Evolutionary conservation across 2,113 vertebrate species (phyloP), one percentile per base, ranked within the genome.

Genomic region (Acanthochromis polyacanthus): DNA sequence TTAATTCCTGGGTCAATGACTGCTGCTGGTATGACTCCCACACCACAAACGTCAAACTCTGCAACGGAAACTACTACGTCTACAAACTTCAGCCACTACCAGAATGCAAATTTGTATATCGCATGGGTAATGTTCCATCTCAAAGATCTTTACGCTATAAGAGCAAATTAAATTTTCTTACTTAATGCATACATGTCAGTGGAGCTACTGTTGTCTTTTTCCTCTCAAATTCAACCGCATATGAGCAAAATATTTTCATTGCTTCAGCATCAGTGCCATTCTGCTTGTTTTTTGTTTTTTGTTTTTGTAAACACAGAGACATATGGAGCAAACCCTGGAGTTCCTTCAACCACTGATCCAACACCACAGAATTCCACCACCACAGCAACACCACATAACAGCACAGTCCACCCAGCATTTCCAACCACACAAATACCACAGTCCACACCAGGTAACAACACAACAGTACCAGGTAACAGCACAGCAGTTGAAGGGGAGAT

Each of bases 401-500:
- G 2, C 5, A 30, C 23, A 25, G 23, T 25, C 23, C 23, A 25
- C 1, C 23, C 23, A 25, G 23, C 1, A 25, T 25, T 25, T 25
- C 23, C 23, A 25, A 25, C 23, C 23, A 25, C 23, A 25, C 23
- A 25, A 25, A 25, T 25, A 25, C 23, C 23, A 25, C 23, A 25
- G 23, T 3, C 23, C 23, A 25, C 23, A 25, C 23, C 23, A 25
- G 23, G 23, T 25, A 25, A 25, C 23, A 25, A 3, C 23, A 25
- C 30, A 30, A 0, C 72, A 17, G 0, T 71, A 60, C 4, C 40
- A 11, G n/a, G 5, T 11, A 48, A 16, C 67, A 56, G 0, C 0
- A 62, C 86, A 62, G 48, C 6, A 32, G 73, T 1, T 0, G 81
- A 90, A 17, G 85, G 88, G 1, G 45, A 86, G 43, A 59, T 91